A percentile compares a stretch with the other conserved stretches of the same genome.
Evolutionary conservation across 2,797 vertebrate genomes (phyloP).

Genomic region (Echiichthys vipera): DNA sequence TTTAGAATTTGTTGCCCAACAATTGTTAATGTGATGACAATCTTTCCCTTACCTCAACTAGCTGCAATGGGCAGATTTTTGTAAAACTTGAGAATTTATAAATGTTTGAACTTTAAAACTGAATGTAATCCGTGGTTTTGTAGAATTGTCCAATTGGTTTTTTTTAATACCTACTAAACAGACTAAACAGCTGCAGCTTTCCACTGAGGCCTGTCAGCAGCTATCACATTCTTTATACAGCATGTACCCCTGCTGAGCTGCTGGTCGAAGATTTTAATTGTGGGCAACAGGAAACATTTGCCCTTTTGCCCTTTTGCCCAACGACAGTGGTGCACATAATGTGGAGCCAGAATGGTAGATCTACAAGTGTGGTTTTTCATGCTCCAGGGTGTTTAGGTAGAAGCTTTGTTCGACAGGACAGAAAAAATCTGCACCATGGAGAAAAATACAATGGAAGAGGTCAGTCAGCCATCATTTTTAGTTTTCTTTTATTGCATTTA

Average conservation of each 20-base stretch:
- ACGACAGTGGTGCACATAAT: not conserved
- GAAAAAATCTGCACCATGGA: not conserved
- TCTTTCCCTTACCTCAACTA: too few relatives aligned
- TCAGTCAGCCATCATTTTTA: not conserved
- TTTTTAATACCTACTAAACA: too few relatives aligned
- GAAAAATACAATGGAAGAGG: not conserved
- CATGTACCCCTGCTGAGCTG: too few relatives aligned
- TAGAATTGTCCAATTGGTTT: too few relatives aligned
- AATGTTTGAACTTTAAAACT: too few relatives aligned
- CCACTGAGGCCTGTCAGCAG: not conserved
- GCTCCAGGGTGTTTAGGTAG: not conserved
- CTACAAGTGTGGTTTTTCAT: not conserved
- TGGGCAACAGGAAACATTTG: not conserved
- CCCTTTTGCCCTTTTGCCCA: not conserved
- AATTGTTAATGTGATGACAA: too few relatives aligned
- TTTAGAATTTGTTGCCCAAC: too few relatives aligned
- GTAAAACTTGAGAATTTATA: too few relatives aligned
- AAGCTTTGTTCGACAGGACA: slow-evolving; percentile 5
- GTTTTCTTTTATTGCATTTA: not conserved
- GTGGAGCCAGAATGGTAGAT: not conserved
- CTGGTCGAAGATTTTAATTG: too few relatives aligned
- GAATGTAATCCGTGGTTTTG: too few relatives aligned
- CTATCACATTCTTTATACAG: not conserved
- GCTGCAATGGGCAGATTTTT: too few relatives aligned
- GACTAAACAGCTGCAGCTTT: not conserved